Evolutionary conservation across 2,113 vertebrate genomes (phyloP), one percentile per base, ranked within the genome.

Genomic region (Pelodiscus sinensis): DNA sequence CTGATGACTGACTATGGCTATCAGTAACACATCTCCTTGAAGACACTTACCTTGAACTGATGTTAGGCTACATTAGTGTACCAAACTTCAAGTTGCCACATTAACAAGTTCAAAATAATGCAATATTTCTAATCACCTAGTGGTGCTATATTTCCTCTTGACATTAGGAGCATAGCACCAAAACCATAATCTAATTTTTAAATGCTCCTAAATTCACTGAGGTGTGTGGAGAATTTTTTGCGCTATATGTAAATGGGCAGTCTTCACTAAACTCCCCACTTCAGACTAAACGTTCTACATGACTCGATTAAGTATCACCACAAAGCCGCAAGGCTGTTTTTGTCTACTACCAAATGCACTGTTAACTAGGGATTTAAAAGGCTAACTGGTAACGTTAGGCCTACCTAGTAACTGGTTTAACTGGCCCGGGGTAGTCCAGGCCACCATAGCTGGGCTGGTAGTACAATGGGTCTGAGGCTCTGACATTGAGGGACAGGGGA

Each of bases 191-290:
- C 22, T 10, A 25, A 31, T 79, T 38, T 22, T 91, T 71, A 51
- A 75, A 58, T 90, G n/a, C 25, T 12, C 58, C 0, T n/a, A 56
- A 56, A 2, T 56, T 21, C 12, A 68, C 8, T 68, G 62, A 65
- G 15, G 62, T n/a, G 29, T 31, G 14, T 15, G n/a, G n/a, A 65
- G 29, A 65, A 65, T 55, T n/a, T 12, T 35, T 75, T 13, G 11
- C 56, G 27, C 22, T 22, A 65, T 73, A 44, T 81, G 57, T 12
- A 25, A 50, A 75, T 89, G 5, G 38, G 73, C 50, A 79, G 29
- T 29, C 13, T 19, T 86, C 83, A 5, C 79, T 84, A 55, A 88
- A 92, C 14, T 52, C 77, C 60, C 85, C 77, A 86, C 12, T 84
- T 87, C 38, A 62, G 92, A 9, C n/a, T 31, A 0, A 35, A 25